Conservation (phyloP, 2,113 vertebrate species). For the Pholis gunnellus region DNA sequence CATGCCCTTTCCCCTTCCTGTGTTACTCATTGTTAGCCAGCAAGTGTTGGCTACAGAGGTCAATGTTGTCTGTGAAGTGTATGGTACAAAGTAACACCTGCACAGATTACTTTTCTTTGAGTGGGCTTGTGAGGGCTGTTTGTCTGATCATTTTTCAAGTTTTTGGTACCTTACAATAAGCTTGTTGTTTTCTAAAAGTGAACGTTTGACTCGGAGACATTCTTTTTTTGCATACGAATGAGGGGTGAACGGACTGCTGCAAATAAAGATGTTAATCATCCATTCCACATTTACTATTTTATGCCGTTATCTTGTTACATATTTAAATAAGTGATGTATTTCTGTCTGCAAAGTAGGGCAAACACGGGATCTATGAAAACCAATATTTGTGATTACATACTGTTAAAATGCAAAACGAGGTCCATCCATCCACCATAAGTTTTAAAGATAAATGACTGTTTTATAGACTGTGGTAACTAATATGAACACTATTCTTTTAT, state of each 20-base stretch:
- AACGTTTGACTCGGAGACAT: not conserved
- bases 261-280: not conserved
- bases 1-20: conserved; percentile 51
- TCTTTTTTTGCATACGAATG: not conserved
- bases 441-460: not conserved
- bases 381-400: not conserved
- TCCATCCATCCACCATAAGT: not conserved
- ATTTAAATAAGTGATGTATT: not conserved
- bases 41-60: conserved; percentile 20
- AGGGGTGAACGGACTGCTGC: not conserved
- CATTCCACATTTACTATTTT: not conserved
- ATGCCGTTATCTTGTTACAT: not conserved
- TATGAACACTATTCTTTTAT: not conserved
- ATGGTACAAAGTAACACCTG: conserved; percentile 1
- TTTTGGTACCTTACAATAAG: not conserved
- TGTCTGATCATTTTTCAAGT: not conserved
- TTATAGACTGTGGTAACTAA: not conserved
- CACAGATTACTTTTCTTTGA: not conserved
- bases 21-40: conserved; percentile 41
- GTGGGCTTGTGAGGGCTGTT: not conserved
- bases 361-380: not conserved
- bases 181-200: not conserved
- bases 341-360: not conserved
- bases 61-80: conserved; percentile 26
- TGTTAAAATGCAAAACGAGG: not conserved